A percentile compares a stretch with the other conserved stretches of the same genome.
phyloP scores from a whole-genome alignment of 2,113 vertebrate species.

The Anseranas semipalmata region DNA sequence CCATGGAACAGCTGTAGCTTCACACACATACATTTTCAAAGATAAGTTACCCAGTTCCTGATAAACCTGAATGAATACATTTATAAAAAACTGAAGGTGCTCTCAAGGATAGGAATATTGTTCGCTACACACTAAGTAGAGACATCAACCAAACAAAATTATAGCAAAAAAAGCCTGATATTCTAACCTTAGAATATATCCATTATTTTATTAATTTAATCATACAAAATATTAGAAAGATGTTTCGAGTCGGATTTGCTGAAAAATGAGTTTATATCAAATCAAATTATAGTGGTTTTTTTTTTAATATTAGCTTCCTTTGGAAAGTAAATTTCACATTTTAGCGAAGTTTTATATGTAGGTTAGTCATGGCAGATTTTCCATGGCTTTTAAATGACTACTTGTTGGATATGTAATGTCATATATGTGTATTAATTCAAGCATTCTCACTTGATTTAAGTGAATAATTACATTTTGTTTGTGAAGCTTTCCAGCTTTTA shows the following conservation, averaged over 20 bases:
- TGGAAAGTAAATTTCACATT: background rate
- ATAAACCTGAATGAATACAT: background rate
- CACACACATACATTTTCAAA: background rate
- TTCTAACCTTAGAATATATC: background rate
- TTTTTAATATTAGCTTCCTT: background rate
- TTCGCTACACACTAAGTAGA: background rate
- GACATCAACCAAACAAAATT: background rate
- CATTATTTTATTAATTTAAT: background rate
- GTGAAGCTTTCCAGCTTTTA: background rate
- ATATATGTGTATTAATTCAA: fast-evolving
- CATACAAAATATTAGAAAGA: background rate
- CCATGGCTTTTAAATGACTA: background rate
- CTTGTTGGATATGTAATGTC: background rate
- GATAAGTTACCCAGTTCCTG: background rate
- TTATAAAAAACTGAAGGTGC: background rate
- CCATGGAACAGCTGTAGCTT: background rate
- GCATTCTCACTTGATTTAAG: too few relatives aligned
- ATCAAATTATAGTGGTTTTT: too few relatives aligned
- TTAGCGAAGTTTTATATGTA: background rate
- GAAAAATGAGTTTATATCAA: background rate
- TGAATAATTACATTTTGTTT: background rate
- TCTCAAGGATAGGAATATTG: background rate
- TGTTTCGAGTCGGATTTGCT: background rate
- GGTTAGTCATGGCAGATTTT: background rate
- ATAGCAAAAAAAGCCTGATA: background rate